Evolutionary conservation across 2,888 invertebrate species (phyloP), one percentile per base, ranked within the genome.

Genomic region (Tenthredo notha): DNA sequence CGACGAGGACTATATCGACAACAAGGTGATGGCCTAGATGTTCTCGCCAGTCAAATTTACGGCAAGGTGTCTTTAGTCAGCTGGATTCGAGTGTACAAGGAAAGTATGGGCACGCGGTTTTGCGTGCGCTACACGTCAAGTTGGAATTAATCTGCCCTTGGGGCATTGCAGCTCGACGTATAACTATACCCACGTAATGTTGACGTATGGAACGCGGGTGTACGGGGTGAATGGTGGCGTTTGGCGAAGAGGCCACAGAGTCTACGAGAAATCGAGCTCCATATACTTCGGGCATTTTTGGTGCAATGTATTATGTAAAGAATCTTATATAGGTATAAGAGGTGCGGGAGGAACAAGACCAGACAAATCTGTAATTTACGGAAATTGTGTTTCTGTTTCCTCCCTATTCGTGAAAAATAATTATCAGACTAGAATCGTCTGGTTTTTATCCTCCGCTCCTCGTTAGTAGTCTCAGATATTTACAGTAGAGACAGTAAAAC

Each of bases 1-100:
- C 29, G 93, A 93, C 43, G 91, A 91, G 40, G 92, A 92, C 12
- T 91, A 90, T 82, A 87, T 92, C 40, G 92, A 92, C 87, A 92
- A 92, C 89, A 91, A 91, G 87, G 87, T 89, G 10, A 88, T 87
- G 50, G 89, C 88, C 86, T 91, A 88, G 89, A 40, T 15, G 10
- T 77, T 54, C 9, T 54, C n/a, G 25, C 6, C 72, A 18, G 29
- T n/a, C 15, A 3, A 4, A 25, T 12, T 12, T 2, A 74, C 61
- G 61, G 12, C 61, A 25, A 61, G 25, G 15, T 3, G 43, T 47
- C n/a, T 40, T n/a, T 10, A 5, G 25, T 47, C 47, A 3, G 47
- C 15, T 21, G 25, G 25, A 25, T 21, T 12, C 61, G 61, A 25
- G 25, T 21, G 12, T 61, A 61, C 12, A 0, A 15, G 3, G 1